phyloP scores from a whole-genome alignment of 2,113 vertebrate genomes.

The Nibea coibor region DNA sequence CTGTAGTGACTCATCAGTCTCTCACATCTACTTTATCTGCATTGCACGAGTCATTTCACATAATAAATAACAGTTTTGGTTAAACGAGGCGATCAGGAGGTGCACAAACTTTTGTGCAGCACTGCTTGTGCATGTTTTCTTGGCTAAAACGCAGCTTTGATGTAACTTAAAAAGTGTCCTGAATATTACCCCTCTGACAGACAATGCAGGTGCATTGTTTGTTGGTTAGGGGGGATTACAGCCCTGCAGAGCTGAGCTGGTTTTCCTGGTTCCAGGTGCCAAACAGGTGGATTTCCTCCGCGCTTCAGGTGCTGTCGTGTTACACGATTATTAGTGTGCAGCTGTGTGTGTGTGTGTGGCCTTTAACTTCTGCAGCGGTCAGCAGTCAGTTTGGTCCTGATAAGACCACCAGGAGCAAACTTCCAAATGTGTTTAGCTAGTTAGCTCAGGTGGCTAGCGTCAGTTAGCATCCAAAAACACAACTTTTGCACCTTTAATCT shows the following conservation, averaged over 20 bases:
- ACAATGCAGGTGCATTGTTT: too few relatives aligned
- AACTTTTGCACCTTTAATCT: neutral
- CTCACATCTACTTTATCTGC: too few relatives aligned
- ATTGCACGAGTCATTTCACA: too few relatives aligned
- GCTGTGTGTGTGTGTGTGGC: neutral
- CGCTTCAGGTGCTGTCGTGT: conserved; percentile 3
- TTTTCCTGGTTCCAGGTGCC: conserved; percentile 26
- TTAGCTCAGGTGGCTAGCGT: conserved; percentile 50
- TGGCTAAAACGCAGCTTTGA: neutral
- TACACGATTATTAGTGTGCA: neutral
- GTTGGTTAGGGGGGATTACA: conserved; percentile 1
- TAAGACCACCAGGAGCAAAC: conserved; percentile 33
- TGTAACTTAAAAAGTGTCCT: neutral
- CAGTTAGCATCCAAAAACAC: conserved; percentile 10
- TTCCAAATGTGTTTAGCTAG: conserved; percentile 13
- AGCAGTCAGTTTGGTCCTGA: neutral
- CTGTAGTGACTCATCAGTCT: too few relatives aligned
- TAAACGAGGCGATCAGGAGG: too few relatives aligned
- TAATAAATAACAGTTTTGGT: too few relatives aligned
- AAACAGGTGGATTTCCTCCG: conserved; percentile 55
- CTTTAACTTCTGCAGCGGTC: conserved; percentile 17
- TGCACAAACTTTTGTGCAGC: neutral
- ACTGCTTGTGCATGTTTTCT: neutral
- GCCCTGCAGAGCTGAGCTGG: conserved; percentile 10
- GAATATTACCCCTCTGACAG: neutral